These are phyloP conservation scores for Blennius ocellaris DNA, from an alignment of 2,113 vertebrate genomes.

Conservation along the genomic window DNA sequence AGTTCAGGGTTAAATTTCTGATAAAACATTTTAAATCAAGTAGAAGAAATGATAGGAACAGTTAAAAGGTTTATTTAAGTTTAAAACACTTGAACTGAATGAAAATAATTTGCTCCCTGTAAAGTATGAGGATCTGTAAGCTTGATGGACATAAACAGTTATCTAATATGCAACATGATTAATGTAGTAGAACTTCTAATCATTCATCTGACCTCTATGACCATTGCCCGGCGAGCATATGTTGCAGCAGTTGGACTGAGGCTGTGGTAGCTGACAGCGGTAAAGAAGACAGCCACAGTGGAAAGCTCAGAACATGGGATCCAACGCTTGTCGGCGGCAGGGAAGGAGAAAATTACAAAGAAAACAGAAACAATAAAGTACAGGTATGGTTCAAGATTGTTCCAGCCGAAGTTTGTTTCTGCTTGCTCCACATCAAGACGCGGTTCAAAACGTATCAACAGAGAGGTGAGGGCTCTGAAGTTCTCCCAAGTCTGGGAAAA, in stretches of 20 bases:
- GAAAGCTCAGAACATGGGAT: slow-evolving; percentile 96
- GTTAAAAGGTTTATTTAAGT: too few relatives aligned
- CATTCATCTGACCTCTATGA: slow-evolving; percentile 84
- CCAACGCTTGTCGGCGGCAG: slow-evolving; percentile 92
- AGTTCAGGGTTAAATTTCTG: too few relatives aligned
- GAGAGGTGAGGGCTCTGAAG: slow-evolving; percentile 90
- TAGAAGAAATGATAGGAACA: too few relatives aligned
- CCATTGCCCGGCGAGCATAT: slow-evolving; percentile 88
- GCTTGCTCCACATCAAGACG: slow-evolving; percentile 95
- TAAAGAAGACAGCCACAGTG: slow-evolving; percentile 91
- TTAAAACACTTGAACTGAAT: too few relatives aligned
- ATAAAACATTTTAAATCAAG: too few relatives aligned
- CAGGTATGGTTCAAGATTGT: slow-evolving; percentile 93
- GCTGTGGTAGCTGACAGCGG: slow-evolving; percentile 91
- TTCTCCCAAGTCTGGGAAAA: slow-evolving; percentile 88
- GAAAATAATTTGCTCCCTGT: too few relatives aligned
- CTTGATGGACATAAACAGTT: too few relatives aligned
- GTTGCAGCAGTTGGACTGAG: slow-evolving; percentile 87
- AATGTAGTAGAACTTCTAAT: not conserved
- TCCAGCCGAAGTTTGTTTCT: slow-evolving; percentile 96
- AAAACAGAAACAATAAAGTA: slow-evolving; percentile 94
- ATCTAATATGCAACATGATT: not conserved
- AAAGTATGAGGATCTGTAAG: too few relatives aligned
- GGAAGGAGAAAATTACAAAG: slow-evolving; percentile 96
- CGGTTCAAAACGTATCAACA: slow-evolving; percentile 93